Evolutionary conservation across 2,113 vertebrate species (phyloP).

Genomic region (Anguilla japonica): DNA sequence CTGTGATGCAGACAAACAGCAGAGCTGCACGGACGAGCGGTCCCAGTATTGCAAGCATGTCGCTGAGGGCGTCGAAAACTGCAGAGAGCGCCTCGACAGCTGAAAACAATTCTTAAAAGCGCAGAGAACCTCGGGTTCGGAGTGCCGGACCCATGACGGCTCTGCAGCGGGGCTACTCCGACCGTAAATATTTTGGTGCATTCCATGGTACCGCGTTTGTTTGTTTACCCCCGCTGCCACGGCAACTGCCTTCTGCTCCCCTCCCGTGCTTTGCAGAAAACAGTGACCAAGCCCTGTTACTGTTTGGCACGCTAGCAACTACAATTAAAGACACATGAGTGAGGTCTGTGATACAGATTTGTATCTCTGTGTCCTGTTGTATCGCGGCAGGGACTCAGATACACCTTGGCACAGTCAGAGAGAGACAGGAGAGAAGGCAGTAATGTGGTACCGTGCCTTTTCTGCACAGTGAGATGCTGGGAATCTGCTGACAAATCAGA

Average conservation of each 20-base stretch:
- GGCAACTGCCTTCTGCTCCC: conserved; percentile 74
- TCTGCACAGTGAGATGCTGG: neutral
- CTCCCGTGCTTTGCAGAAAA: conserved; percentile 50
- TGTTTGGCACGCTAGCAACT: conserved; percentile 59
- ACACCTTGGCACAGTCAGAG: neutral
- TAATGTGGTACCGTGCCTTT: neutral
- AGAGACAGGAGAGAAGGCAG: neutral
- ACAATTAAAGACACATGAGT: conserved; percentile 77
- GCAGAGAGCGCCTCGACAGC: conserved; percentile 26
- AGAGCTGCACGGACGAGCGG: neutral
- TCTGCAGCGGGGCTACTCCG: conserved; percentile 73
- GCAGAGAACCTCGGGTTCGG: conserved; percentile 28
- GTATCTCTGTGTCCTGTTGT: conserved; percentile 59
- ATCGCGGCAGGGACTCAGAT: neutral
- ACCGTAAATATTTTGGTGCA: conserved; percentile 79
- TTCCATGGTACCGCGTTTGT: conserved; percentile 81
- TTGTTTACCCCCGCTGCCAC: conserved; percentile 80
- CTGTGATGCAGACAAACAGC: conserved; percentile 1
- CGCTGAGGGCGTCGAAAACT: conserved; percentile 23
- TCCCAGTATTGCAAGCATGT: conserved; percentile 7
- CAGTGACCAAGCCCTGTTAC: conserved; percentile 64
- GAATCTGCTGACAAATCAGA: neutral
- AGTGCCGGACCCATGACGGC: conserved; percentile 71
- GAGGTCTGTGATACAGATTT: conserved; percentile 56
- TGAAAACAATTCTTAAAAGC: conserved; percentile 35